These are phyloP conservation scores for Lepidurus arcticus DNA, from an alignment of 1,140 invertebrate species.

Conservation along the genomic window DNA sequence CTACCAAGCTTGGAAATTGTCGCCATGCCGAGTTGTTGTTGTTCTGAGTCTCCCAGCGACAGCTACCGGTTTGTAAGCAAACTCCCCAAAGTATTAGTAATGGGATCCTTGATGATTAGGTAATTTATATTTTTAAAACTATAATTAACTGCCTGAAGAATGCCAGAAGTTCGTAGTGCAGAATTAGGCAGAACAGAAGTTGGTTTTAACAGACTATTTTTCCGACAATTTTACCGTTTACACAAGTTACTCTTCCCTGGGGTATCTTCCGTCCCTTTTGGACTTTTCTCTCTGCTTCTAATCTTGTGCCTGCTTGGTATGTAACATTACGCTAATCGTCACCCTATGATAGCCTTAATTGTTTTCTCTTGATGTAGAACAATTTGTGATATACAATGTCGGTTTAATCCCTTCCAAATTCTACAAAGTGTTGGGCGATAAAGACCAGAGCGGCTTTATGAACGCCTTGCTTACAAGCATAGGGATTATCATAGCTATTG, in stretches of 20 bases:
- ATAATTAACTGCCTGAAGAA: neutral
- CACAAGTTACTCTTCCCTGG: conserved; percentile 45
- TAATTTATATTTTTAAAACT: neutral
- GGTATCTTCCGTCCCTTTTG: conserved; percentile 40
- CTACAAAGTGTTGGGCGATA: conserved; percentile 50
- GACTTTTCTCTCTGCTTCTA: conserved; percentile 44
- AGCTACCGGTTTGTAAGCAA: neutral
- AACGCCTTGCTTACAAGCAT: conserved; percentile 43
- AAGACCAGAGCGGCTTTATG: conserved; percentile 47
- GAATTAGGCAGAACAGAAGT: neutral
- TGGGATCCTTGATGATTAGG: neutral
- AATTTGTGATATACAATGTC: conserved; percentile 50
- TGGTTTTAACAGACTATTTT: conserved; percentile 44
- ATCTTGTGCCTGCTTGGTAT: conserved; percentile 43
- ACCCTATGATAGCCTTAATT: conserved; percentile 17
- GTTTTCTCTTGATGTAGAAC: conserved; percentile 43
- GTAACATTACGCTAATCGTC: no score
- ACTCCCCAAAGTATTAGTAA: neutral
- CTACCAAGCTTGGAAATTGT: neutral
- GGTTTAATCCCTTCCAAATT: conserved; percentile 52
- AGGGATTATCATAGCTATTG: conserved; percentile 48
- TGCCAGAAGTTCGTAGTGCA: neutral
- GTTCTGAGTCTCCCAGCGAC: neutral
- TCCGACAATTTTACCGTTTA: conserved; percentile 44
- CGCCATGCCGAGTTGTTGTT: neutral